Conservation (phyloP, 2,797 vertebrate species). For the Amazona ochrocephala region DNA sequence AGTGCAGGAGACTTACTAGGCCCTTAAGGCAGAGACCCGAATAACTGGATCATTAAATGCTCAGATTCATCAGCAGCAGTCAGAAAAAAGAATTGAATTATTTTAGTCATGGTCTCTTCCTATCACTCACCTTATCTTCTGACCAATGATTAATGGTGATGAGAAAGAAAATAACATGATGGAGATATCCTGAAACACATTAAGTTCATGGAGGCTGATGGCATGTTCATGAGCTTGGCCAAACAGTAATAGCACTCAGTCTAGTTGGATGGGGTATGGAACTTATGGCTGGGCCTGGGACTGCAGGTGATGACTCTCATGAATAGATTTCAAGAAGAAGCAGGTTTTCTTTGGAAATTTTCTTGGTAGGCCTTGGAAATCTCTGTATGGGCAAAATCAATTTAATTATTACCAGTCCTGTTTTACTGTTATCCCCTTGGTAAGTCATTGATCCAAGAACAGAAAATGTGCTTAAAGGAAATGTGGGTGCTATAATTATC, state of each 20-base stretch:
- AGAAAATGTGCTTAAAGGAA: background rate
- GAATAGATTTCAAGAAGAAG: background rate
- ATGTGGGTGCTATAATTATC: background rate
- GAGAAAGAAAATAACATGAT: background rate
- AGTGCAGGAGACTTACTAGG: background rate
- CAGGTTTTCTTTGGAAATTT: background rate
- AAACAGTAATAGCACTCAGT: background rate
- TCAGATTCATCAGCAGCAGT: background rate
- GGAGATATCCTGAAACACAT: background rate
- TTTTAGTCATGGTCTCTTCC: background rate
- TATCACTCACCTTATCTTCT: background rate
- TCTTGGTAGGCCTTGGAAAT: background rate
- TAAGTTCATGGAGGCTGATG: background rate
- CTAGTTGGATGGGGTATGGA: background rate
- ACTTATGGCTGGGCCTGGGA: background rate
- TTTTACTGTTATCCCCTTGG: background rate
- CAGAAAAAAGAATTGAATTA: background rate
- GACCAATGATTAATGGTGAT: background rate
- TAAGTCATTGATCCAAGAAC: background rate
- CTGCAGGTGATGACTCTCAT: background rate
- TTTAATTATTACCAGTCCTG: background rate
- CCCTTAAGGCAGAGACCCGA: background rate
- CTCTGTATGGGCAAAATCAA: background rate
- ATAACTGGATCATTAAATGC: background rate
- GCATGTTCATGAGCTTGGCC: background rate